Evolutionary conservation across 2,797 vertebrate species (phyloP), one percentile per base, ranked within the genome.

Genomic region (Lagodon rhomboides): DNA sequence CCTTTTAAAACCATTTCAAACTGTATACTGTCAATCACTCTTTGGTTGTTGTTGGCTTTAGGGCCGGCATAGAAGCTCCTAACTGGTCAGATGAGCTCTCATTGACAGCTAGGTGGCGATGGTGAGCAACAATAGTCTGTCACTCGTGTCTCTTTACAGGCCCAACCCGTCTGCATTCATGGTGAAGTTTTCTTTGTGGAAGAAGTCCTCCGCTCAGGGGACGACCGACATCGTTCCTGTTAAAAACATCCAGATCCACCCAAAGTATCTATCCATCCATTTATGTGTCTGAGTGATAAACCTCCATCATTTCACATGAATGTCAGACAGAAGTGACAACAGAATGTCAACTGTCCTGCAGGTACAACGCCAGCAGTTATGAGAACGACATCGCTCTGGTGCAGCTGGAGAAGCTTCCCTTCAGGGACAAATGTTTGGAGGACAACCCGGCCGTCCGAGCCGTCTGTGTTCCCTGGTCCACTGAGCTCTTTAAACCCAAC

Each of bases 331-430:
- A 30, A 30, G 3, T 30, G 30, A 30, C 30, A 4, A 34, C 30
- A 34, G 30, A 34, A 5, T 34, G 30, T 34, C 30, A 13, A 0
- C 2, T 3, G 0, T 54, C 22, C 56, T 54, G 51, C 80, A 94
- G 93, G 0, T 99, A 96, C 66, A 87, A 95, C 3, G 44, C 94
- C 0, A 12, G 3, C 46, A 96, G 87, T 0, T 98, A 97, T 0
- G 84, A 96, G 90, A 98, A 99, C 22, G 98, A 99, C 94, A 98
- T 99, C 20, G 98, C 98, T 58, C 91, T 99, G 90, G 51, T 99
- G 51, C 82, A 97, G 88, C 80, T 98, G 79, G 30, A 86, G 86
- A 90, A 91, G n/a, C 79, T 68, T 0, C 83, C 12, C 0, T 6
- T 12, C 0, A 7, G 2, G 0, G 22, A 78, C 0, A 11, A 44